Evolutionary conservation across 1,140 invertebrate species (phyloP), one percentile per base, ranked within the genome.

Genomic region (Drosophila santomea): DNA sequence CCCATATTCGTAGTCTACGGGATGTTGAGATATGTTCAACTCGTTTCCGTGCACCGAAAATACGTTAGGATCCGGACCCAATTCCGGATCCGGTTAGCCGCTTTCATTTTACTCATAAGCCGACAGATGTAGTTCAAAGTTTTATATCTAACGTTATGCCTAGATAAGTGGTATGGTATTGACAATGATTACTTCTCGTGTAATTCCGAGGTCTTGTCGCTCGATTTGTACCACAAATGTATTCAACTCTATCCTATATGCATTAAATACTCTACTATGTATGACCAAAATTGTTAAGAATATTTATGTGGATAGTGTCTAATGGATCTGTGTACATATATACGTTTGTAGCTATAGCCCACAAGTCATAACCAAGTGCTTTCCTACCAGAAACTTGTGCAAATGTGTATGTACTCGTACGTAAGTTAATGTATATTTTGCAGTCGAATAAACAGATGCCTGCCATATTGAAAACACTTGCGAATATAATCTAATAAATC

Each of bases 41-140:
- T 85, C 58, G 81, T 80, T 85, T 77, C 68, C 36, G 51, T 52
- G 73, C 73, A 80, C 73, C 51, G 47, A 45, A 60, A 25, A n/a
- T 66, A 52, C 62, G 74, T 75, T 54, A 38, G 25, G 47, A 72
- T 52, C 71, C 51, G 43, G 43, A 71, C 57, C 28, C 7, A 7
- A 7, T 8, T 8, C 7, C 32, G 32, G 32, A 10, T 8, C 32
- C 55, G 23, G 12, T 57, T 47, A 50, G 64, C 36, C 48, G 41
- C 43, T 20, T 71, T 71, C 64, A 58, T 50, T 41, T 12, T 57
- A 71, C 39, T 12, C 43, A 35, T 71, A 69, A 69, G 63, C 64
- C 41, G 50, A 47, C 66, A 71, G 51, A 56, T 69, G 64, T 69
- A 71, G 64, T 71, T 71, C 28, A 57, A 71, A 57, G 43, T 71